Evolutionary conservation across 2,888 invertebrate genomes (phyloP).

Genomic region (Volucella zonaria): DNA sequence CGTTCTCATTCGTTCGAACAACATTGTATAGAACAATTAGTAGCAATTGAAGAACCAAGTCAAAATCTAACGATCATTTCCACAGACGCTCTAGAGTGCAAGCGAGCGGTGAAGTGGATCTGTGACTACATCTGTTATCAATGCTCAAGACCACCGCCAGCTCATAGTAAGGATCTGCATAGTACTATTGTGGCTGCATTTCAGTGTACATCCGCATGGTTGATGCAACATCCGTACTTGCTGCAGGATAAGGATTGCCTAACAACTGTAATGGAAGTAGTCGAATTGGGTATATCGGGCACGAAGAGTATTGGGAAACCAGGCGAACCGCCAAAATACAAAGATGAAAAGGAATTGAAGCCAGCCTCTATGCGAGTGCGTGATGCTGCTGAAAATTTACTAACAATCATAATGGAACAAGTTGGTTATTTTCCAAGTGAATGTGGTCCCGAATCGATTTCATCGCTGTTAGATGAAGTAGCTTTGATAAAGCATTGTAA

Average conservation of each 20-base stretch:
- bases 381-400: constrained; percentile 97
- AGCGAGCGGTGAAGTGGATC: constrained; percentile 97
- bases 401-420: constrained; percentile 95
- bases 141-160: constrained; percentile 96
- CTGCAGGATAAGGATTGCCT: constrained; percentile 96
- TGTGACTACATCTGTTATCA: constrained; percentile 99
- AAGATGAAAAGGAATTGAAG: constrained; percentile 97
- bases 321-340: constrained; percentile 94
- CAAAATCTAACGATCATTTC: constrained; percentile 83
- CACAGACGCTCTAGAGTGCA: constrained; percentile 93
- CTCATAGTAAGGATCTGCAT: constrained; percentile 96
- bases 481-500: constrained; percentile 90
- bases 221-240: constrained; percentile 94
- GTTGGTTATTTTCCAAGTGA: constrained; percentile 93
- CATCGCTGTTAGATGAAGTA: constrained; percentile 94
- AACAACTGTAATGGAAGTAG: constrained; percentile 96
- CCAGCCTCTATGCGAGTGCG: constrained; percentile 98
- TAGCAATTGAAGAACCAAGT: constrained; percentile 82
- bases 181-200: constrained; percentile 97
- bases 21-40: constrained; percentile 80
- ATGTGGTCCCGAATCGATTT: constrained; percentile 91
- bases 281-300: constrained; percentile 98
- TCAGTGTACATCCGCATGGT: constrained; percentile 95
- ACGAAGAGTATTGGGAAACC: constrained; percentile 94
- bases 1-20: constrained; percentile 72